Evolutionary conservation across 2,888 invertebrate genomes (phyloP), one percentile per base, ranked within the genome.

Genomic region (Himalopsyche anomala): DNA sequence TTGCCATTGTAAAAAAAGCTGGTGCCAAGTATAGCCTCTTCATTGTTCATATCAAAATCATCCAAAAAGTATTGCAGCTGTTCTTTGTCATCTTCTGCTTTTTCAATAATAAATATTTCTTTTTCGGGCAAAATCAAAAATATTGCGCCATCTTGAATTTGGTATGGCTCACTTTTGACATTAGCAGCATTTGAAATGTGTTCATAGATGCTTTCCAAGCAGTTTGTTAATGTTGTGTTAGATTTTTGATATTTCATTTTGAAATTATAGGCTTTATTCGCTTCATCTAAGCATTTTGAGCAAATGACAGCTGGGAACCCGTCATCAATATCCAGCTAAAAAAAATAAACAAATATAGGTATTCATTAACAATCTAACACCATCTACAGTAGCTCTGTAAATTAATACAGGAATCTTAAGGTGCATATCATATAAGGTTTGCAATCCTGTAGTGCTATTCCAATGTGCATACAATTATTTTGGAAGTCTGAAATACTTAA

Each of bases 31-130:
- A 62, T 12, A 19, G 19, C 19, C 0, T 62, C 62, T 28, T 62
- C 19, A 62, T 74, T 15, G 38, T 74, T 36, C 8, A 15, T 74
- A 19, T 5, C 2, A 11, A 15, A 12, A 36, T 74, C 74, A 74
- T 74, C 38, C 15, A 38, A 36, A 12, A 5, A 2, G 11, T 36
- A 38, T 36, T 12, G 38, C 36, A 74, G 11, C 15, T 38, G 74
- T 74, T 74, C 74, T 12, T 74, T 74, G 28, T 28, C 12, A n/a
- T 51, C 28, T 19, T n/a, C 28, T 6, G 28, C 51, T 42, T 51
- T 80, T 28, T 80, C 80, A 12, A 80, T 80, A 3, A 80, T 19
- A 80, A 80, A 80, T 80, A 80, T 80, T 80, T 80, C 80, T 19
- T 80, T 80, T 42, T 80, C 80, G 2, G 80, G 80, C 36, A 80